Evolutionary conservation across 2,113 vertebrate genomes (phyloP).

Genomic region (Sialia sialis): DNA sequence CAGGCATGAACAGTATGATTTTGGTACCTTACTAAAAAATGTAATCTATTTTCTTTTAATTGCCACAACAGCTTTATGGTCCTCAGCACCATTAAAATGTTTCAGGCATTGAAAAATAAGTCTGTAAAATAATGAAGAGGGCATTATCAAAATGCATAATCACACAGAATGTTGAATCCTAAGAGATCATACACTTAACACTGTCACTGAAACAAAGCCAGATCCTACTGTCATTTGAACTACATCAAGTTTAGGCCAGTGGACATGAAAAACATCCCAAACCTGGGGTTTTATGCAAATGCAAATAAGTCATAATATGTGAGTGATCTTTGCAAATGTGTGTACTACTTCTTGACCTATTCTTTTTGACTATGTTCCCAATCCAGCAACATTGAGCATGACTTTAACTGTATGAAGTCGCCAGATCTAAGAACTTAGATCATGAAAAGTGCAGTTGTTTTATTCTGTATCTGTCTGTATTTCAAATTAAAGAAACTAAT

Average conservation of each 20-base stretch:
- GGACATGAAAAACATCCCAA: neutral
- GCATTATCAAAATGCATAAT: neutral
- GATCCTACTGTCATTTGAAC: neutral
- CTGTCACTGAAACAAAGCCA: neutral
- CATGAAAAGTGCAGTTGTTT: neutral
- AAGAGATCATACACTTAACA: neutral
- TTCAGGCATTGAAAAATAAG: neutral
- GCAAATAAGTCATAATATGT: neutral
- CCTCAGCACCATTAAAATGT: neutral
- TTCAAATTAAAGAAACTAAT: neutral
- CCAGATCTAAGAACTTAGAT: neutral
- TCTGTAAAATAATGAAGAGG: neutral
- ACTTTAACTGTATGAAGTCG: neutral
- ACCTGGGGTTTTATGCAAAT: neutral
- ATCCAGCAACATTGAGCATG: neutral
- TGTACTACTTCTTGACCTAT: neutral
- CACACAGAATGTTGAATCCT: neutral
- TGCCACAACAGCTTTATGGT: neutral
- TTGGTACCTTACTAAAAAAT: conserved; percentile 11
- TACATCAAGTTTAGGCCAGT: neutral
- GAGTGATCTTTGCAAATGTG: neutral
- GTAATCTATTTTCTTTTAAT: neutral
- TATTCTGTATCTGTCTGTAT: neutral
- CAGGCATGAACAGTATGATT: neutral
- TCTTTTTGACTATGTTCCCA: neutral